Base-by-base conservation (phyloP, 2,113 vertebrate genomes). In the Ariopsis seemanni region DNA sequence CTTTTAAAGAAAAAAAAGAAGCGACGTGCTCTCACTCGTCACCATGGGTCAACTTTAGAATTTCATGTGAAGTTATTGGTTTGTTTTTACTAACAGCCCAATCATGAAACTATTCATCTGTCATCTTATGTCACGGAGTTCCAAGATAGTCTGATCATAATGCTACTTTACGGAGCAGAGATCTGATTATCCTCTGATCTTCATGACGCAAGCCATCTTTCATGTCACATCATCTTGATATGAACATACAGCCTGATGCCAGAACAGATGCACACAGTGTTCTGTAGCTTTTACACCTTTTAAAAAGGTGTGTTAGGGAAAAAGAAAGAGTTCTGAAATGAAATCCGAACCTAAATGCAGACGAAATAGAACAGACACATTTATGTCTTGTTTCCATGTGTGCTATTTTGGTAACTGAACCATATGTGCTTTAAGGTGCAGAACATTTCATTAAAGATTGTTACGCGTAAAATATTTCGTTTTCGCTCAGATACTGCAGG, bases 371-470 rank as follows among this genome's bases (percentile, higher is more conserved):
- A 58, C 22, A 6, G 67, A 42, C 34, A 7, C 58, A 30, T 60
- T 27, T 53, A 57, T n/a, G 52, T 34, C 18, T 34, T 25, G 67
- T 55, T 69, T 34, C 1, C 20, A 42, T 10, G 53, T 63, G 14
- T 55, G 52, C 4, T 78, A 14, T 25, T 14, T 1, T 77, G 22
- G 22, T 48, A 42, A 74, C 34, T 22, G 18, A 75, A 30, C 12
- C 14, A 69, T 69, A 69, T 34, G 14, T 69, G 27, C 25, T 27
- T 27, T 30, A 67, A 69, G 27, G 65, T 30, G 27, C 12, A n/a
- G 25, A 65, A n/a, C 62, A n/a, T 71, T 82, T 85, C 78, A 83
- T 53, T 86, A 71, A 88, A 78, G 62, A 88, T 22, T 50, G 42
- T 82, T 58, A 25, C 9, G 53, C 57, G 74, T 30, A 81, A 42